phyloP scores from a whole-genome alignment of 2,113 vertebrate species.

The Thunnus maccoyii region DNA sequence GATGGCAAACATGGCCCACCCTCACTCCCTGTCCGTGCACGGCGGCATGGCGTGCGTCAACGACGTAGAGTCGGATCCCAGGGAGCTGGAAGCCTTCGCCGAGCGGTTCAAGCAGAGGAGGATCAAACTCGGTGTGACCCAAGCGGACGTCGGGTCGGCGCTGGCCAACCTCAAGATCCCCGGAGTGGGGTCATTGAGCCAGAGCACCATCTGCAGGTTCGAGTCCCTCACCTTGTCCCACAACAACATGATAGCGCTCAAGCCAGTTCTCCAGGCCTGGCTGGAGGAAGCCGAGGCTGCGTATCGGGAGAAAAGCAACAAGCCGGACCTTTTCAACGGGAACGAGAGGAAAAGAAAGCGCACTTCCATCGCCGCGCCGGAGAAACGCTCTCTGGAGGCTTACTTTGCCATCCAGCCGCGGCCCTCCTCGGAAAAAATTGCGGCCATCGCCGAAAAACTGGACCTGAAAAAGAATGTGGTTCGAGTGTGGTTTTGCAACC shows the following conservation, averaged over 20 bases:
- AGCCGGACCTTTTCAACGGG: conserved; percentile 89
- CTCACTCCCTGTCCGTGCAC: conserved; percentile 87
- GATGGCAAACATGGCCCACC: conserved; percentile 90
- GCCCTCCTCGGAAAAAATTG: conserved; percentile 94
- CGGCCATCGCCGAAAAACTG: conserved; percentile 94
- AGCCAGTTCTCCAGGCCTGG: conserved; percentile 94
- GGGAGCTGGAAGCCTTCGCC: conserved; percentile 94
- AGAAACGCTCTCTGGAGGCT: conserved; percentile 94
- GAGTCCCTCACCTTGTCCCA: conserved; percentile 95
- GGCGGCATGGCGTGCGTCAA: conserved; percentile 88
- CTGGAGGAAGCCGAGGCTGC: conserved; percentile 94
- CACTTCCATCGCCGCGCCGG: conserved; percentile 94
- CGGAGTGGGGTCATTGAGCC: conserved; percentile 94
- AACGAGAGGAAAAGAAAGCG: conserved; percentile 91
- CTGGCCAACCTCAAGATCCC: conserved; percentile 94
- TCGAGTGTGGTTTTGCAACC: conserved; percentile 96
- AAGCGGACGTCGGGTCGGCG: conserved; percentile 93
- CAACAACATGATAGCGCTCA: conserved; percentile 96
- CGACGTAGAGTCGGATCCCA: conserved; percentile 92
- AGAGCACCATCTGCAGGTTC: conserved; percentile 97
- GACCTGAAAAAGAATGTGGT: conserved; percentile 97
- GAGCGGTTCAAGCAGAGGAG: conserved; percentile 94
- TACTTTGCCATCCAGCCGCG: conserved; percentile 95
- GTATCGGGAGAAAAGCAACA: conserved; percentile 88
- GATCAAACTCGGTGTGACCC: conserved; percentile 94